Base-by-base conservation (phyloP, 2,113 vertebrate genomes). In the Athene cunicularia region DNA sequence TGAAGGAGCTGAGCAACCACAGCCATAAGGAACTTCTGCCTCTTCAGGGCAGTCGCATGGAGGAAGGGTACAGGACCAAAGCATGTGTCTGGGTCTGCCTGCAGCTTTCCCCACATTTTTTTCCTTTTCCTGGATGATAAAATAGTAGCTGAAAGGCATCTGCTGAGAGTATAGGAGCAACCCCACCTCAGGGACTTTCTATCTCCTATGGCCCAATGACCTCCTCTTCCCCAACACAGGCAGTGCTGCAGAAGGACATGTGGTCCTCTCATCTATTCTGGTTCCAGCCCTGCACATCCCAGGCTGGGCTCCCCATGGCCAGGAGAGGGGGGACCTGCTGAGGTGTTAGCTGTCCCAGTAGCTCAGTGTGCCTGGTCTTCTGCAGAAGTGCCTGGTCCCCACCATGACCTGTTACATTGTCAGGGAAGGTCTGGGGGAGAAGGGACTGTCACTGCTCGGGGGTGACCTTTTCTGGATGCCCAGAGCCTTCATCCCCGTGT, bases 141-240 rank as follows among this genome's bases (percentile, higher is more conserved):
- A 55, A 30, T 11, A 27, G 37, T 1, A 63, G 27, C 32, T 85
- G 37, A 58, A 77, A 77, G 17, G 21, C 52, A 72, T 39, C 71
- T 77, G 35, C 23, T 0, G 0, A 60, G 35, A 47, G 53, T 53
- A 37, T 27, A 72, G 27, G 45, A 58, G 24, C 41, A 74, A 33
- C 30, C 8, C 63, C 70, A 6, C 14, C 20, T 7, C 15, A 1
- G 37, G 27, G n/a, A 5, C 16, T 63, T 43, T 47, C 45, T 16
- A 4, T 26, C 20, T 66, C 37, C 68, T 15, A 1, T 6, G 33
- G 50, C 19, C 33, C 60, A 52, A 21, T 0, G 43, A 35, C 18
- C 8, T 13, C 32, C 5, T n/a, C 10, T 49, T 2, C 11, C 45
- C 22, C 0, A 0, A 68, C 37, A 10, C 26, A 37, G 37, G 21